Evolutionary conservation across 2,797 vertebrate species (phyloP).

Genomic region (Sebastes paucispinis): DNA sequence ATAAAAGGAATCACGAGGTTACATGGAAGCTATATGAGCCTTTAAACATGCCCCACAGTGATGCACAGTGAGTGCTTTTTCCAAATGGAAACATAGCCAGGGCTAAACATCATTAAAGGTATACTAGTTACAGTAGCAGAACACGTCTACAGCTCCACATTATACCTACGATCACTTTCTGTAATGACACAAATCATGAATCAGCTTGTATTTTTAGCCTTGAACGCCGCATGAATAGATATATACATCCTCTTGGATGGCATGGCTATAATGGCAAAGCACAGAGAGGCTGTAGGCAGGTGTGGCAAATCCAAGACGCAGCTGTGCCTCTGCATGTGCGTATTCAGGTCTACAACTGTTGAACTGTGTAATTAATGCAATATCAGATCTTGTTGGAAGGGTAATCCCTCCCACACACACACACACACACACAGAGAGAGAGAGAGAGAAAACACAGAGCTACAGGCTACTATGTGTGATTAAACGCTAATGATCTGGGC

Average conservation of each 20-base stretch:
- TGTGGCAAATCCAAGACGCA: conserved; percentile 46
- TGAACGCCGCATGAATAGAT: neutral
- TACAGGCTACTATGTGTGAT: conserved; percentile 35
- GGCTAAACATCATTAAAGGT: neutral
- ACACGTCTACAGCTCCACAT: neutral
- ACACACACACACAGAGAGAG: neutral
- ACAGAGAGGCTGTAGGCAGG: conserved; percentile 29
- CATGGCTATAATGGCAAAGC: neutral
- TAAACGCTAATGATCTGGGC: conserved; percentile 24
- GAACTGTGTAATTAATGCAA: conserved; percentile 70
- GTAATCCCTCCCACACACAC: conserved; percentile 60
- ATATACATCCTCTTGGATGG: neutral
- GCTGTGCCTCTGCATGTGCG: conserved; percentile 36
- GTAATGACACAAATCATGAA: neutral
- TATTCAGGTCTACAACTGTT: conserved; percentile 60
- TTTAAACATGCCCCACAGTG: conserved; percentile 17
- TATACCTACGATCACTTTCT: neutral
- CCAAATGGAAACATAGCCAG: neutral
- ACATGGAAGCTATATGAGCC: conserved; percentile 16
- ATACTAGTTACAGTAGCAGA: neutral
- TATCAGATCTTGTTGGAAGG: conserved; percentile 62
- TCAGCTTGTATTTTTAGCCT: neutral
- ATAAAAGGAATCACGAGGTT: conserved; percentile 60
- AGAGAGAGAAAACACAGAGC: conserved; percentile 10
- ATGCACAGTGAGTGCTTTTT: neutral